Conservation (phyloP, 2,113 vertebrate genomes). For the Rostratula benghalensis region DNA sequence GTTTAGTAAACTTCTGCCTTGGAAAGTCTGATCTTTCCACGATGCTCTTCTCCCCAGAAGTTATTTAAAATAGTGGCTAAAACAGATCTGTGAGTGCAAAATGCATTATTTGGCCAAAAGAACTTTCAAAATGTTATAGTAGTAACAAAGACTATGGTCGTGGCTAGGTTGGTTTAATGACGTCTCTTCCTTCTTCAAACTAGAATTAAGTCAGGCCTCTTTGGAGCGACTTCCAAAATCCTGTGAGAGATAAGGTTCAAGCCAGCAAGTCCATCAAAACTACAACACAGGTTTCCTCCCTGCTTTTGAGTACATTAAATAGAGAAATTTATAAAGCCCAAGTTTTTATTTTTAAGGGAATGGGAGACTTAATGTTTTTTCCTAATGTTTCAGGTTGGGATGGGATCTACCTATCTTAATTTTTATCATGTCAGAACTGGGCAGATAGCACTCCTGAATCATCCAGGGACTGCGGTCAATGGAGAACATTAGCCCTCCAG, state of each 20-base stretch:
- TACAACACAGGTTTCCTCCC: not conserved
- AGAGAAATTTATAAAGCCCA: not conserved
- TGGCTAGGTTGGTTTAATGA: not conserved
- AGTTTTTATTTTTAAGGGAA: not conserved
- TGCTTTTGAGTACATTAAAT: not conserved
- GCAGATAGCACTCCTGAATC: not conserved
- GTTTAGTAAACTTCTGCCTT: not conserved
- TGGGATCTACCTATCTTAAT: not conserved
- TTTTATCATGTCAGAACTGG: not conserved
- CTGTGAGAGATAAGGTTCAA: not conserved
- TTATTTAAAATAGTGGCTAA: not conserved
- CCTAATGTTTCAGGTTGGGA: not conserved
- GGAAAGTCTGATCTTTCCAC: not conserved
- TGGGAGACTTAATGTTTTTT: not conserved
- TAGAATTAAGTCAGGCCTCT: not conserved
- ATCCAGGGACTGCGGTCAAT: not conserved
- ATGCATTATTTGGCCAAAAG: not conserved
- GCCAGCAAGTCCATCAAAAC: not conserved
- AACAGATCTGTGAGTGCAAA: not conserved
- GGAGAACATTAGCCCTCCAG: not conserved
- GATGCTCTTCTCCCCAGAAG: fast-evolving
- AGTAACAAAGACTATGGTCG: not conserved
- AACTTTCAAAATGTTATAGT: not conserved
- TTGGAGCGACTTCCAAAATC: not conserved
- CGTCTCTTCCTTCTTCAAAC: not conserved